Conservation (phyloP, 2,797 vertebrate genomes). For the Pseudopleuronectes americanus region DNA sequence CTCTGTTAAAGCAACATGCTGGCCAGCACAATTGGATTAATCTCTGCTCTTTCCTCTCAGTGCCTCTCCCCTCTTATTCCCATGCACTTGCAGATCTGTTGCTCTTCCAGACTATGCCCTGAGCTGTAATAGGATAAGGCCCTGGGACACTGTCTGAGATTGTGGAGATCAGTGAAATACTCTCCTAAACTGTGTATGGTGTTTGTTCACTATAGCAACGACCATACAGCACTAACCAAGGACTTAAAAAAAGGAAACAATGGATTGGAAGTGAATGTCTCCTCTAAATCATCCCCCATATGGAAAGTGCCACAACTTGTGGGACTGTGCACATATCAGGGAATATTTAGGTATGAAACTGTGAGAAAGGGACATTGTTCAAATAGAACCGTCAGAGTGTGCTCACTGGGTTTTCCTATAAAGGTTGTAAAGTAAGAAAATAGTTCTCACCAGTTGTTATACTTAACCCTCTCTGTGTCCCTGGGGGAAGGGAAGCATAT, state of each 20-base stretch:
- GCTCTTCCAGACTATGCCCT: too few relatives aligned
- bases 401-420: neutral
- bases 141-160: too few relatives aligned
- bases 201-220: neutral
- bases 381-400: neutral
- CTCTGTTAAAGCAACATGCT: neutral
- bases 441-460: neutral
- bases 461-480: conserved; percentile 4
- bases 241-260: neutral
- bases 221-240: neutral
- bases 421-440: conserved; percentile 34
- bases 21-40: too few relatives aligned
- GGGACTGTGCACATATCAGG: neutral
- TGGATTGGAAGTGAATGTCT: neutral
- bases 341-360: neutral
- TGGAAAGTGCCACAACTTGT: neutral
- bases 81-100: too few relatives aligned
- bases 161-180: neutral
- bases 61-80: too few relatives aligned
- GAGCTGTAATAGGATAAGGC: too few relatives aligned
- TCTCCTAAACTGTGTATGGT: neutral
- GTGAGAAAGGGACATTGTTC: neutral
- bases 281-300: neutral
- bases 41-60: too few relatives aligned
- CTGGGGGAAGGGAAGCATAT: neutral